A percentile compares a stretch with the other conserved stretches of the same genome.
These are phyloP conservation scores for Creontiades dilutus DNA, from an alignment of 2,888 invertebrate species.

Conservation along the genomic window DNA sequence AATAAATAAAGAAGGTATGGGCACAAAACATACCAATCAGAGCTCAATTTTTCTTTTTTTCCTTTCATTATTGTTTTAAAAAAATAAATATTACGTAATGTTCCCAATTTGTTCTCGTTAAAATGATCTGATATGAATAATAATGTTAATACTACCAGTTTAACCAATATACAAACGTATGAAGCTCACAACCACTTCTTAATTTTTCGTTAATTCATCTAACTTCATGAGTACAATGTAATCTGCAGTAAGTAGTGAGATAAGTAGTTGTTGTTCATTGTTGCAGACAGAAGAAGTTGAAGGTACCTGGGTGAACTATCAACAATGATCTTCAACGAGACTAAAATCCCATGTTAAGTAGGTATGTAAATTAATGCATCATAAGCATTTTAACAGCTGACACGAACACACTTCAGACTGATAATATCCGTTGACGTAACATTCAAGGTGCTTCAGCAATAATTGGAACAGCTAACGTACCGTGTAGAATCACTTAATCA, in stretches of 20 bases:
- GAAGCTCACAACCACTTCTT: slow-evolving; percentile 46
- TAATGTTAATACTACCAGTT: slow-evolving; percentile 47
- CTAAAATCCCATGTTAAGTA: background rate
- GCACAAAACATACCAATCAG: background rate
- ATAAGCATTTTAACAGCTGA: background rate
- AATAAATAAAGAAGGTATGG: slow-evolving; percentile 38
- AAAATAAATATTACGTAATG: slow-evolving; percentile 53
- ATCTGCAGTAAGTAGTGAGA: background rate
- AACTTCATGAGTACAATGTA: background rate
- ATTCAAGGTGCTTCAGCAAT: background rate
- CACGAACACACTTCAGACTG: background rate
- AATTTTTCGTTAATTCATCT: slow-evolving; percentile 8
- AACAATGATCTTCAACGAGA: background rate
- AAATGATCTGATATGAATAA: slow-evolving; percentile 43
- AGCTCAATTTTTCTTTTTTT: background rate
- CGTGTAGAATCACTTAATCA: background rate
- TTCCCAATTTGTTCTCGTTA: slow-evolving; percentile 4
- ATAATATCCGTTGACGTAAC: background rate
- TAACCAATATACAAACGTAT: slow-evolving; percentile 27
- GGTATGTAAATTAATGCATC: background rate
- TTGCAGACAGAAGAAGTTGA: background rate
- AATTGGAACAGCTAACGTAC: background rate
- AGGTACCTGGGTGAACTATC: background rate
- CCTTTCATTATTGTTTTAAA: background rate
- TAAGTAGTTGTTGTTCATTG: background rate